A percentile compares a stretch with the other conserved stretches of the same genome.
These are phyloP conservation scores for Diarsia mendica DNA, from an alignment of 2,888 invertebrate genomes.

Conservation along the genomic window DNA sequence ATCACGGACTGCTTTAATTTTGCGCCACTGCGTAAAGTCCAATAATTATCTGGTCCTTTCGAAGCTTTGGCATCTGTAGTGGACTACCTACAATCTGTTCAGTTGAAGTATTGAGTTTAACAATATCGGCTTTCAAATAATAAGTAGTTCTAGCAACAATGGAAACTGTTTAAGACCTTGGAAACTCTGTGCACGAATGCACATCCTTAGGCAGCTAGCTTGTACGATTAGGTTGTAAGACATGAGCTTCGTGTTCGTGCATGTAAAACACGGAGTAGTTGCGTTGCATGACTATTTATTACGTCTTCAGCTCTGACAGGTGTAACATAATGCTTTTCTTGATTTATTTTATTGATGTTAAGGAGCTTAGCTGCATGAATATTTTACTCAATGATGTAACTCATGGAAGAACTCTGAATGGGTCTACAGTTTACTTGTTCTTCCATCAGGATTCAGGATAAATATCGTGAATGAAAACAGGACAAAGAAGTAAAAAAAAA, in stretches of 20 bases:
- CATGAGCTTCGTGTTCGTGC: constrained; percentile 62
- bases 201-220: constrained; percentile 57
- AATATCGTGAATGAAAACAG: constrained; percentile 14
- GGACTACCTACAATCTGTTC: background rate
- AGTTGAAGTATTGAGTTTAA: constrained; percentile 15
- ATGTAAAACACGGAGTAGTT: constrained; percentile 56
- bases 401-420: background rate
- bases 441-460: constrained; percentile 16
- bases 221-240: constrained; percentile 61
- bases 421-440: background rate
- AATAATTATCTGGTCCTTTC: constrained; percentile 54
- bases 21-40: constrained; percentile 64
- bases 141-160: constrained; percentile 29
- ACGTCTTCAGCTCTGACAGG: constrained; percentile 40
- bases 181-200: constrained; percentile 49
- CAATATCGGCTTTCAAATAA: background rate
- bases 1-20: constrained; percentile 62
- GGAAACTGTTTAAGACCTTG: constrained; percentile 62
- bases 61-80: constrained; percentile 29
- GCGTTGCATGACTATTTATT: constrained; percentile 50
- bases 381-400: constrained; percentile 6
- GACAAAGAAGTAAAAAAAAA: constrained; percentile 5
- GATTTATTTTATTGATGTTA: constrained; percentile 28
- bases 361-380: background rate
- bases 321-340: constrained; percentile 28